Evolutionary conservation across 2,888 invertebrate species (phyloP).

Genomic region (Bombyx huttoni): DNA sequence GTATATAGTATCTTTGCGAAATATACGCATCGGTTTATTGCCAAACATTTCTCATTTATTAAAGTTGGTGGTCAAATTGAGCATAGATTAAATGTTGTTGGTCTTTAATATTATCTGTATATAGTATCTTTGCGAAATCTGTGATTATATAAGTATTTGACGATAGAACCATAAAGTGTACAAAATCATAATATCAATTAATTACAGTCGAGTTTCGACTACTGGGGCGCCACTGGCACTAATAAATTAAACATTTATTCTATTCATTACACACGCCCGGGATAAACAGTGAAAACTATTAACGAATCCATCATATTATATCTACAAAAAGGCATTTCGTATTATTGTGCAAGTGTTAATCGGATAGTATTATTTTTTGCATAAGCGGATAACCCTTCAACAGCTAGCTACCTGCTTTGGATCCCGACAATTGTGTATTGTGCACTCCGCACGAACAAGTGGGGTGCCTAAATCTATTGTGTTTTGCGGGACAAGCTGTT

Average conservation of each 20-base stretch:
- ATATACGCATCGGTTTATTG: too few relatives aligned
- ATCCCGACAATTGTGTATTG: conserved; percentile 39
- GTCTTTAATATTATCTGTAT: too few relatives aligned
- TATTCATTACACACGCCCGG: conserved; percentile 25
- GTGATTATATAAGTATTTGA: too few relatives aligned
- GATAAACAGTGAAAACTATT: conserved; percentile 33
- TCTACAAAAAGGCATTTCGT: conserved; percentile 39
- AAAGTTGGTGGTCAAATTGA: too few relatives aligned
- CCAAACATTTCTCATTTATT: too few relatives aligned
- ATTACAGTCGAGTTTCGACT: too few relatives aligned
- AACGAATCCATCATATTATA: conserved; percentile 37
- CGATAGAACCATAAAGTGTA: too few relatives aligned
- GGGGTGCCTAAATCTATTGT: conserved; percentile 26
- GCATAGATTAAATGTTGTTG: too few relatives aligned
- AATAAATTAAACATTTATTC: conserved; percentile 5
- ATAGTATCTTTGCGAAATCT: too few relatives aligned
- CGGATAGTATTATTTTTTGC: conserved; percentile 65
- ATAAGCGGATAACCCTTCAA: conserved; percentile 70
- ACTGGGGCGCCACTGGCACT: too few relatives aligned
- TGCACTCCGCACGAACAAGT: conserved; percentile 39
- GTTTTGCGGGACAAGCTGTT: conserved; percentile 20
- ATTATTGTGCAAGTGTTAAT: conserved; percentile 59
- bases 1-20: too few relatives aligned
- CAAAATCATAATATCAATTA: too few relatives aligned
- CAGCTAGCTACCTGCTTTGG: conserved; percentile 55